These are phyloP conservation scores for Apodemia hepburni DNA, from an alignment of 2,888 invertebrate genomes.

Conservation along the genomic window DNA sequence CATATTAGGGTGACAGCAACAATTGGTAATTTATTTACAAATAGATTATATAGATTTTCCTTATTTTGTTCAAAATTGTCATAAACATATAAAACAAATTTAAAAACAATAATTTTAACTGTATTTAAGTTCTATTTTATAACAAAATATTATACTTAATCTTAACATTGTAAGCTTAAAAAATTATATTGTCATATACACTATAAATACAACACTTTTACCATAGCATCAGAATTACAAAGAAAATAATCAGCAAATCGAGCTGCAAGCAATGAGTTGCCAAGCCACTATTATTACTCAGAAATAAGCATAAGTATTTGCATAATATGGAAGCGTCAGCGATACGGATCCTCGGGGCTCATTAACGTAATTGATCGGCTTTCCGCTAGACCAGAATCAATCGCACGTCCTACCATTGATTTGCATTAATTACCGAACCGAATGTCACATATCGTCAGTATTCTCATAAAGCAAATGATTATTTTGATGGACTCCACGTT, in stretches of 20 bases:
- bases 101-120: no score
- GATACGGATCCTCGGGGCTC: slow-evolving; percentile 68
- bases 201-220: background rate
- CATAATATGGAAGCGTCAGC: slow-evolving; percentile 72
- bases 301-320: slow-evolving; percentile 63
- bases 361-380: slow-evolving; percentile 78
- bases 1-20: no score
- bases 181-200: background rate
- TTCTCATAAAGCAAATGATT: slow-evolving; percentile 58
- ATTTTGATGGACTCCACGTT: slow-evolving; percentile 59
- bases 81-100: no score
- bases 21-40: no score
- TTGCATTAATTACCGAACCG: slow-evolving; percentile 73
- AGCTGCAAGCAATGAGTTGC: slow-evolving; percentile 32
- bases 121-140: no score
- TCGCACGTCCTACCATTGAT: slow-evolving; percentile 71
- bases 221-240: background rate
- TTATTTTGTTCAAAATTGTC: no score
- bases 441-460: slow-evolving; percentile 63
- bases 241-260: slow-evolving; percentile 32
- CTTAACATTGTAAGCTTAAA: background rate
- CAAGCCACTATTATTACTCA: slow-evolving; percentile 34
- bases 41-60: no score
- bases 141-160: background rate
- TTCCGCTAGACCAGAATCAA: slow-evolving; percentile 64